Evolutionary conservation across 2,797 vertebrate genomes (phyloP).

Genomic region (Malurus leucopterus): DNA sequence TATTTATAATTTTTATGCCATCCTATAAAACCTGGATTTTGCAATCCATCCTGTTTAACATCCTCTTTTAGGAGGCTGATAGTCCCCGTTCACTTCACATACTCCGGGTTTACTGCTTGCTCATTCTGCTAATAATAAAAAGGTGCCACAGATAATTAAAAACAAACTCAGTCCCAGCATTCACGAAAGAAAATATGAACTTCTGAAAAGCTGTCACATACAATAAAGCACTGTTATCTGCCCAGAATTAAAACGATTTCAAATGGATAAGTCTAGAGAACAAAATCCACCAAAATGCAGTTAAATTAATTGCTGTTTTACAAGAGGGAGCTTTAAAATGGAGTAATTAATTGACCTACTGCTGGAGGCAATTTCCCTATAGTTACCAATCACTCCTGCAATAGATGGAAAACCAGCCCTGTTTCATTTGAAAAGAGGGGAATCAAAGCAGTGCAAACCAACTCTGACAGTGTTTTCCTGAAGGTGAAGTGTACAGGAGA

Average conservation of each 20-base stretch:
- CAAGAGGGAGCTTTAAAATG: conserved; percentile 54
- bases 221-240: conserved; percentile 55
- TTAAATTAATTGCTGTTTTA: conserved; percentile 71
- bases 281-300: conserved; percentile 53
- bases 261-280: conserved; percentile 42
- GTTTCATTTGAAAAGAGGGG: conserved; percentile 1
- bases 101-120: conserved; percentile 45
- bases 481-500: neutral
- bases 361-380: conserved; percentile 46
- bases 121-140: conserved; percentile 57
- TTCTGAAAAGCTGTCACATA: conserved; percentile 57
- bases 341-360: conserved; percentile 70
- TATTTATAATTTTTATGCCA: conserved; percentile 13
- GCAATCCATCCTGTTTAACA: conserved; percentile 25
- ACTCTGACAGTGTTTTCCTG: neutral
- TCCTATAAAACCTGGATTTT: neutral
- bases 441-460: neutral
- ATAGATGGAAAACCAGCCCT: conserved; percentile 14
- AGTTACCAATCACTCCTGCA: conserved; percentile 50
- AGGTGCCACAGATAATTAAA: conserved; percentile 66
- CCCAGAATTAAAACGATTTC: conserved; percentile 60
- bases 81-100: conserved; percentile 15
- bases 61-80: conserved; percentile 2
- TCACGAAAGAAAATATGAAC: conserved; percentile 58
- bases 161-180: conserved; percentile 50